phyloP scores from a whole-genome alignment of 2,797 vertebrate species.

The Naso thynnoides region DNA sequence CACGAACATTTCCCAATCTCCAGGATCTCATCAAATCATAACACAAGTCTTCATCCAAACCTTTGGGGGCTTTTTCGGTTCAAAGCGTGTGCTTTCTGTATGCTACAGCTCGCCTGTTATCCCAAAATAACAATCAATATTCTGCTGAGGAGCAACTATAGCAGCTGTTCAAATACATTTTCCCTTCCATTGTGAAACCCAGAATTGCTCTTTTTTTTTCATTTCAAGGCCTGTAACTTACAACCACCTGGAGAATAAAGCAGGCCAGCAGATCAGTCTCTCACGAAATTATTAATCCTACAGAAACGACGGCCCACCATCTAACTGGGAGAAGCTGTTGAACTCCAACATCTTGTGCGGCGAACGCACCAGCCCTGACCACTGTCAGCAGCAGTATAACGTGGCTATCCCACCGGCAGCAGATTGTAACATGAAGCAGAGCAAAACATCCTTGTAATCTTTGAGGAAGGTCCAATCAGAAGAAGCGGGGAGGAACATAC shows the following conservation, averaged over 20 bases:
- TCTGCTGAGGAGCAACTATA: conserved; percentile 72
- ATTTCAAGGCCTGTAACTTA: conserved; percentile 78
- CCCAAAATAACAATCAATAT: conserved; percentile 73
- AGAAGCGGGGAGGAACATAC: conserved; percentile 69
- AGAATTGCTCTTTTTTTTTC: conserved; percentile 62
- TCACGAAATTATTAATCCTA: conserved; percentile 79
- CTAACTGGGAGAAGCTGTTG: conserved; percentile 54
- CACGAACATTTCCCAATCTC: conserved; percentile 43
- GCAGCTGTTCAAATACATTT: conserved; percentile 85
- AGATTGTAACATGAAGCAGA: conserved; percentile 71
- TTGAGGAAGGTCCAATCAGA: conserved; percentile 74
- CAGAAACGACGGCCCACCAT: conserved; percentile 65
- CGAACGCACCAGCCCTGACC: conserved; percentile 53
- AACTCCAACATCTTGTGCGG: conserved; percentile 74
- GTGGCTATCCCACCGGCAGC: conserved; percentile 62
- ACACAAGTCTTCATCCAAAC: conserved; percentile 55
- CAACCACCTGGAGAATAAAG: conserved; percentile 74
- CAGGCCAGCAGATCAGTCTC: conserved; percentile 71
- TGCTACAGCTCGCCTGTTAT: conserved; percentile 54
- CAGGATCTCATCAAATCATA: conserved; percentile 59
- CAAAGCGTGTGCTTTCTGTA: conserved; percentile 52
- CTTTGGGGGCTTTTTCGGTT: conserved; percentile 32
- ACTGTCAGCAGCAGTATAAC: conserved; percentile 70
- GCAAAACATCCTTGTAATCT: conserved; percentile 73
- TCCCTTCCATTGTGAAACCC: conserved; percentile 74